These are phyloP conservation scores for Knipowitschia caucasica DNA, from an alignment of 2,797 vertebrate genomes.

Conservation along the genomic window DNA sequence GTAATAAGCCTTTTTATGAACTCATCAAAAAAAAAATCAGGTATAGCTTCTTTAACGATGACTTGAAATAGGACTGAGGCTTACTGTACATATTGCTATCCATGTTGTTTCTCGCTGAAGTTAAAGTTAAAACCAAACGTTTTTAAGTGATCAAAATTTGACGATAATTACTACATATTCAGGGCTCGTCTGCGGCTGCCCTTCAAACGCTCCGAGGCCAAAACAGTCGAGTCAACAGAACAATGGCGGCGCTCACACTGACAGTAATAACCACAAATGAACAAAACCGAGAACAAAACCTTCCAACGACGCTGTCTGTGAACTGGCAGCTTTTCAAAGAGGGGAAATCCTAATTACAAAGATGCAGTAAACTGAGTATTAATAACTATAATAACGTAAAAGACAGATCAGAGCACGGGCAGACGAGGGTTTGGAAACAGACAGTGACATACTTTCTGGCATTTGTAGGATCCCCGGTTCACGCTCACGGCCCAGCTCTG, in stretches of 20 bases:
- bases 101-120: too few species aligned
- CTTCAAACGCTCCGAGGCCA: conserved; percentile 31
- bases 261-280: conserved; percentile 50
- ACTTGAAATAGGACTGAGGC: too few species aligned
- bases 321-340: conserved; percentile 60
- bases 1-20: too few species aligned
- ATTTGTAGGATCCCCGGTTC: too few species aligned
- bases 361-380: conserved; percentile 74
- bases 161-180: conserved; percentile 46
- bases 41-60: too few species aligned
- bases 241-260: conserved; percentile 45
- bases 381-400: conserved; percentile 77
- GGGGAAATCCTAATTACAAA: conserved; percentile 72
- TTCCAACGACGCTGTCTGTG: conserved; percentile 24
- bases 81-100: too few species aligned
- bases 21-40: too few species aligned
- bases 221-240: conserved; percentile 57
- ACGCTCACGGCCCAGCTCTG: too few species aligned
- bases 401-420: conserved; percentile 63
- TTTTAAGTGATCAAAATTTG: conserved; percentile 13
- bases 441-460: too few species aligned
- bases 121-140: too few species aligned
- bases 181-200: conserved; percentile 27
- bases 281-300: conserved; percentile 48
- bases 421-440: conserved; percentile 32